Conservation (phyloP, 2,888 invertebrate genomes). For the Synanthedon tipuliformis region DNA sequence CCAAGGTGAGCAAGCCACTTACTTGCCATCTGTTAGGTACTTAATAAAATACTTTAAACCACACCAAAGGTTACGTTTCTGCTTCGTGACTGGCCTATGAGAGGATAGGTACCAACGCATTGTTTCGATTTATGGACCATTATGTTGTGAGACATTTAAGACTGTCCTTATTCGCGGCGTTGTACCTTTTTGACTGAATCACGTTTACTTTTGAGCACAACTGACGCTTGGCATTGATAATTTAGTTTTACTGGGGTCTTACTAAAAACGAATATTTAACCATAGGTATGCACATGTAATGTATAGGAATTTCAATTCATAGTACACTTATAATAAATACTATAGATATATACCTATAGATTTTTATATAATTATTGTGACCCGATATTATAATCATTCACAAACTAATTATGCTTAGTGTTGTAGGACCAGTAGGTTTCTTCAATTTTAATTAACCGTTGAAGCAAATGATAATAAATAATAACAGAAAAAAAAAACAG, state of each 20-base stretch:
- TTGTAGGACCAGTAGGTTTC: too few species aligned
- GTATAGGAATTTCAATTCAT: too few species aligned
- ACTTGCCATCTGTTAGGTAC: conserved; percentile 25
- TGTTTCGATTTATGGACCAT: conserved; percentile 27
- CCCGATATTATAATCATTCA: too few species aligned
- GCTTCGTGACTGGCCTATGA: conserved; percentile 36
- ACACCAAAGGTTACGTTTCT: conserved; percentile 39
- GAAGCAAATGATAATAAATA: too few species aligned
- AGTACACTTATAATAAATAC: too few species aligned
- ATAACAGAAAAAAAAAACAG: too few species aligned
- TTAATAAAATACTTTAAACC: conserved; percentile 28
- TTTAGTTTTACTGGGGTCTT: background rate
- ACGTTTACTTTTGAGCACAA: background rate
- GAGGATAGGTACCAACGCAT: conserved; percentile 16
- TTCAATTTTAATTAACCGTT: too few species aligned
- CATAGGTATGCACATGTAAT: too few species aligned
- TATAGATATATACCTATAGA: too few species aligned
- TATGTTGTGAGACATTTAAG: conserved; percentile 18
- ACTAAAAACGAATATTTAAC: too few species aligned
- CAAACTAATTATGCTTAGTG: too few species aligned
- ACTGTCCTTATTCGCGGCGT: conserved; percentile 10
- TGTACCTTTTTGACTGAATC: background rate
- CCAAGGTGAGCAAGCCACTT: conserved; percentile 43
- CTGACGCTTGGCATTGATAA: background rate
- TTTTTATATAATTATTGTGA: too few species aligned